Base-by-base conservation (phyloP, 2,888 invertebrate species). In the Kuschelorhynchus macadamiae region DNA sequence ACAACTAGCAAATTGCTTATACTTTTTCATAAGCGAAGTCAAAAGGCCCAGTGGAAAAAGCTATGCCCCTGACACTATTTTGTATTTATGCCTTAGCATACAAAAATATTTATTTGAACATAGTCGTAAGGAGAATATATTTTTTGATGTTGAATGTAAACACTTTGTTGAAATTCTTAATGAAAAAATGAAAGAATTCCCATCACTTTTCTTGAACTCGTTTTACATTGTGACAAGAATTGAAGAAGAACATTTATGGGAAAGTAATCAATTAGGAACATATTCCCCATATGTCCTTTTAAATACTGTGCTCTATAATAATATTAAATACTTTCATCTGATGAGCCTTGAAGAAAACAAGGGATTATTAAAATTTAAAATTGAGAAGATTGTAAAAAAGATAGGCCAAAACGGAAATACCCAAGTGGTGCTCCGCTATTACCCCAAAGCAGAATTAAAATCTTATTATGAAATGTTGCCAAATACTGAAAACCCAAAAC, bases 231-330 rank as follows among this genome's bases (percentile, higher is more conserved):
- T 94, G 59, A 94, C 95, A 32, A 88, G 95, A 72, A 93, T 96
- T 9, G 94, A 95, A 80, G 96, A 96, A 81, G 95, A 95, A 79
- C 94, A 95, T 80, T 85, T 96, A 62, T 96, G 96, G 96, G 95
- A 96, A 80, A 91, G 93, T 76, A 93, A 93, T 78, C 95, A 96
- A 83, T 86, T 96, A 11, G 96, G 96, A 20, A 94, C 94, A 3
- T 93, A 94, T 83, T 95, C 96, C 0, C 96, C 96, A 0, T 92
- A 94, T 79, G 93, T 94, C 0, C 86, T 96, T 2, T 85, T 96
- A 0, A 94, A 93, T 75, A 95, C 96, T 0, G 87, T 96, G 0
- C 92, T 96, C 88, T 96, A 94, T 83, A 95, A 95, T 84, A 95
- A 95, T 82, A 95, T 95, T 1, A 95, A 96, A 85, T 92, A 94